These are phyloP conservation scores for Callaeas wilsoni DNA, from an alignment of 2,113 vertebrate species.

Conservation along the genomic window DNA sequence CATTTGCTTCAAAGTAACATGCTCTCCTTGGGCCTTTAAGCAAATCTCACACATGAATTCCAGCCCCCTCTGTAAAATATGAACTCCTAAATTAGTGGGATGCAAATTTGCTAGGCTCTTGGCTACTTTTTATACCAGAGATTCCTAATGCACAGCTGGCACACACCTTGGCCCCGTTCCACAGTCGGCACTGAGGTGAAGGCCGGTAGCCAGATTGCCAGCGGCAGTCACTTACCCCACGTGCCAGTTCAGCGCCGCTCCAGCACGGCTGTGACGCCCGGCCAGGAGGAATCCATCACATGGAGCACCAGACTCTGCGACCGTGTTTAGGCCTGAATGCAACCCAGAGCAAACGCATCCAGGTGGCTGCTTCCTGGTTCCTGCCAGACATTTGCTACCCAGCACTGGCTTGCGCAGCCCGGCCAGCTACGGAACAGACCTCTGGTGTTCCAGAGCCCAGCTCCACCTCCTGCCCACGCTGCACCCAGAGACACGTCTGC, in stretches of 20 bases:
- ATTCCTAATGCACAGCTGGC: background rate
- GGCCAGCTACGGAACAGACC: background rate
- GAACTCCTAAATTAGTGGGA: background rate
- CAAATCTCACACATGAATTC: background rate
- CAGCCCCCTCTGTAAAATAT: background rate
- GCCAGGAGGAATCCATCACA: background rate
- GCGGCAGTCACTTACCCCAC: background rate
- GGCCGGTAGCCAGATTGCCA: rapidly evolving
- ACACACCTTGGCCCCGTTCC: background rate
- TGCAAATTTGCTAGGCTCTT: background rate
- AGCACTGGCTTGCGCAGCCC: rapidly evolving
- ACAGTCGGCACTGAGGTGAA: rapidly evolving
- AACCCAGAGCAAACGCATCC: rapidly evolving
- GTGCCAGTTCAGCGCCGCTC: rapidly evolving
- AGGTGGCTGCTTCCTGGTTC: background rate
- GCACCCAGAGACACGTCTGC: rapidly evolving
- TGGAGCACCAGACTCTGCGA: rapidly evolving
- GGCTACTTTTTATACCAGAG: background rate
- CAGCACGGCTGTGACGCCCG: rapidly evolving
- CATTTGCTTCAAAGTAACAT: background rate
- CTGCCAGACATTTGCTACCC: rapidly evolving
- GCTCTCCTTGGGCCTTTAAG: background rate
- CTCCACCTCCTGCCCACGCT: no score
- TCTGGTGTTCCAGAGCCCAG: background rate
- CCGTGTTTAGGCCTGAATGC: background rate